These are phyloP conservation scores for Eumerus sabulonum DNA, from an alignment of 2,888 invertebrate species.

Conservation along the genomic window DNA sequence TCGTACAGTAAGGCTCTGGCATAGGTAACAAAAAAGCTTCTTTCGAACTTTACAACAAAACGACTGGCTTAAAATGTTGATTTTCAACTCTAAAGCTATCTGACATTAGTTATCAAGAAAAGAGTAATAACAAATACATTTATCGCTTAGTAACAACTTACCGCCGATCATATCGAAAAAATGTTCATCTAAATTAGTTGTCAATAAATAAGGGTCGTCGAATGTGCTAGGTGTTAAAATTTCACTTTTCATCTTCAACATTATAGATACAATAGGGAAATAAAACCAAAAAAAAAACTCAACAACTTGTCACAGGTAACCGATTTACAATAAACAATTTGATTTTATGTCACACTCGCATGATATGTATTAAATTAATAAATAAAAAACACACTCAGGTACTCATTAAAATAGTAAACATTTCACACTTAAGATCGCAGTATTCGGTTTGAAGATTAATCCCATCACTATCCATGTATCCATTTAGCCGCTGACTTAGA, in stretches of 20 bases:
- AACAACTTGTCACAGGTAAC: neutral
- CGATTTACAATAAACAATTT: neutral
- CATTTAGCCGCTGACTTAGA: conserved; percentile 51
- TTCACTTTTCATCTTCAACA: conserved; percentile 79
- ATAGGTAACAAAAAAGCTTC: too few relatives aligned
- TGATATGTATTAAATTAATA: conserved; percentile 19
- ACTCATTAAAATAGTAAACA: conserved; percentile 28
- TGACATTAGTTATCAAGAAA: conserved; percentile 13
- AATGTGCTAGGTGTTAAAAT: conserved; percentile 75
- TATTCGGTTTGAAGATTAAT: conserved; percentile 34
- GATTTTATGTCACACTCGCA: conserved; percentile 31
- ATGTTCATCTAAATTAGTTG: conserved; percentile 75
- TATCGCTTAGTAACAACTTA: conserved; percentile 34
- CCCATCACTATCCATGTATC: conserved; percentile 46
- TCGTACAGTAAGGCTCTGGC: too few relatives aligned
- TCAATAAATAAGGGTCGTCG: conserved; percentile 75
- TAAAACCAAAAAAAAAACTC: neutral
- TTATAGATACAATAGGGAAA: conserved; percentile 53
- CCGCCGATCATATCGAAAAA: conserved; percentile 77
- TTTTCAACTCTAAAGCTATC: too few relatives aligned
- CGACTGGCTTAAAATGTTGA: too few relatives aligned
- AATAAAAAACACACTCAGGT: conserved; percentile 22
- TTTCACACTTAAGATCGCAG: conserved; percentile 25
- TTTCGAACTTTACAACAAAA: too few relatives aligned
- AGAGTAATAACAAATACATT: conserved; percentile 14